Base-by-base conservation (phyloP, 2,113 vertebrate species). In the Ariopsis seemanni region DNA sequence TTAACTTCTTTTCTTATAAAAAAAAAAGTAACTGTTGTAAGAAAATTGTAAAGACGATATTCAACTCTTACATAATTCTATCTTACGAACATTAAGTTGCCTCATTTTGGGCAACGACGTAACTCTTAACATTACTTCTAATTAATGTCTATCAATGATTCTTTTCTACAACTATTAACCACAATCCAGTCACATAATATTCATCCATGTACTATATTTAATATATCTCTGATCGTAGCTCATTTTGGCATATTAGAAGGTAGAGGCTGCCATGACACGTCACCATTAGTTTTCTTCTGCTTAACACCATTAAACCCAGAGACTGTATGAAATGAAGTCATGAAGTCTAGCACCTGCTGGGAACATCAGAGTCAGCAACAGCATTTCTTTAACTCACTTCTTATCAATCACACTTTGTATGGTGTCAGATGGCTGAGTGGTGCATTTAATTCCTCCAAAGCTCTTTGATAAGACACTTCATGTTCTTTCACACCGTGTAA, bases 371-470 rank as follows among this genome's bases (percentile, higher is more conserved):
- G n/a, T 20, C 48, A 0, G 60, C 20, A 78, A n/a, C 62, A 71
- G 62, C 15, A 34, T 86, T 86, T 57, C 62, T 77, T 63, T 69
- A 57, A 79, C 57, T 52, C 34, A 9, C 58, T 77, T 25, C 42
- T 17, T 22, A 11, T 79, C 60, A 78, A n/a, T 79, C 57, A 65
- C 60, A 22, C 15, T 82, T 82, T 60, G 57, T 5, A 22, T 58
- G 30, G 50, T 86, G 77, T 86, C 77, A 86, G 50, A 86, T 71
- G 74, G 50, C 27, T 65, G 48, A 34, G 58, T 79, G 62, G 60
- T 55, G 52, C 62, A 53, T 60, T 75, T 77, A 52, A n/a, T 75
- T 75, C 57, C 17, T 63, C 72, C 53, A 0, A 62, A 62, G 48
- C 48, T 63, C 74, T 86, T 79, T 53, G 10, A 65, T 48, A 22